phyloP scores from a whole-genome alignment of 2,888 invertebrate species.

The Mimas tiliae region DNA sequence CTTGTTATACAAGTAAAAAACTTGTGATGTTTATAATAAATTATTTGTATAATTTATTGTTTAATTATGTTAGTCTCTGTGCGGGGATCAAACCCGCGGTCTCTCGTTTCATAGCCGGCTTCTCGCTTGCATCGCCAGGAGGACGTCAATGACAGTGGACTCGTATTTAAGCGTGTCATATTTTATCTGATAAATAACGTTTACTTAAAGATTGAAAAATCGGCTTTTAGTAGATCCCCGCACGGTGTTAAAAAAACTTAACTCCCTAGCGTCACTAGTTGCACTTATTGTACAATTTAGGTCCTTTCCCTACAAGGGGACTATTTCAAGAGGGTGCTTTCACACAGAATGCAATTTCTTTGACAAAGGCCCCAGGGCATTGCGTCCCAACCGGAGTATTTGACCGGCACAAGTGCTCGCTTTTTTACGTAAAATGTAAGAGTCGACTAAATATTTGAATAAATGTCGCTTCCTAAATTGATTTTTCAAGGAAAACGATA shows the following conservation, averaged over 20 bases:
- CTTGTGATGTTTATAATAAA: too few relatives aligned
- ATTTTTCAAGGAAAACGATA: background rate
- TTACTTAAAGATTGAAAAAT: too few relatives aligned
- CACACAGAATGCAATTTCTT: conserved; percentile 75
- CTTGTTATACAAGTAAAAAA: too few relatives aligned
- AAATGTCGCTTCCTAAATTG: conserved; percentile 15
- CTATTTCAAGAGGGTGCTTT: conserved; percentile 49
- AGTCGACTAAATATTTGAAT: conserved; percentile 21
- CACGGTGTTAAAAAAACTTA: conserved; percentile 10
- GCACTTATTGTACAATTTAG: conserved; percentile 44
- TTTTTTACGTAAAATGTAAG: conserved; percentile 35
- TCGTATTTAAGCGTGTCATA: too few relatives aligned
- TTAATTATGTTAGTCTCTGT: too few relatives aligned
- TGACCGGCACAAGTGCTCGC: conserved; percentile 55
- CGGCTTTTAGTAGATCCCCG: too few relatives aligned
- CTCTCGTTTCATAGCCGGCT: too few relatives aligned
- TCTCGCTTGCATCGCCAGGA: too few relatives aligned
- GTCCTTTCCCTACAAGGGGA: conserved; percentile 44
- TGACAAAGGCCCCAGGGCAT: conserved; percentile 64
- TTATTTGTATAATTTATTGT: too few relatives aligned
- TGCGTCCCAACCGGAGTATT: conserved; percentile 51
- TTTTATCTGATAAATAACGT: too few relatives aligned
- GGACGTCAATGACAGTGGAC: too few relatives aligned
- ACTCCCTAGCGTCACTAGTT: conserved; percentile 40
- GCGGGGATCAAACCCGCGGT: too few relatives aligned